Percentiles rank a stretch among this genome's conserved stretches.
These are phyloP conservation scores for Todus mexicanus DNA, from an alignment of 2,797 vertebrate genomes.

Conservation along the genomic window DNA sequence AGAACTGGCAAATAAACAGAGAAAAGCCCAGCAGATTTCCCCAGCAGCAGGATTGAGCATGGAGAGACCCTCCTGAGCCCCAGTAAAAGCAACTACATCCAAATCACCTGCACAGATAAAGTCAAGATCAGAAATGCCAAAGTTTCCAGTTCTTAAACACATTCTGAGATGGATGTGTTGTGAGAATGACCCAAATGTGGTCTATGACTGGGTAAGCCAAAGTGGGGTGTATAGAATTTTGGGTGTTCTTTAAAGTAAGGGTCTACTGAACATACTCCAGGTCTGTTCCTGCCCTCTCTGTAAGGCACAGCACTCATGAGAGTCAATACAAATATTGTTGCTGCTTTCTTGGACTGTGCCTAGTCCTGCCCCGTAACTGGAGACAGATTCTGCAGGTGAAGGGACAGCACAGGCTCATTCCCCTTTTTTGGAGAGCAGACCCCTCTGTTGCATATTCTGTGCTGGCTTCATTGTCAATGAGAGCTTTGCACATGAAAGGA, in stretches of 20 bases:
- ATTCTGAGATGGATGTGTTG: neutral
- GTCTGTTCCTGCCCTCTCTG: neutral
- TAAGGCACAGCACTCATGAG: neutral
- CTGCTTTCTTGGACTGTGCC: neutral
- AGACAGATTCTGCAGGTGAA: neutral
- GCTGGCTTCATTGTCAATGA: neutral
- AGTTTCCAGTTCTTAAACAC: neutral
- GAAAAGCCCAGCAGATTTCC: slow-evolving; percentile 38
- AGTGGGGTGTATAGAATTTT: neutral
- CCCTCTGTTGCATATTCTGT: neutral
- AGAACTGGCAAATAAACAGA: slow-evolving; percentile 45
- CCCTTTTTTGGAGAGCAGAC: neutral
- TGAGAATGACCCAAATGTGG: neutral
- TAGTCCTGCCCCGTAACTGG: neutral
- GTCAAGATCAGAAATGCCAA: slow-evolving; percentile 53
- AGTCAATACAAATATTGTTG: neutral
- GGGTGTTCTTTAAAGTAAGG: neutral
- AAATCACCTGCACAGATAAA: neutral
- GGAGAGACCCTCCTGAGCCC: neutral
- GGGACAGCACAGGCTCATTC: neutral
- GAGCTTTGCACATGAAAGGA: slow-evolving; percentile 34
- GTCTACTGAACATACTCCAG: neutral
- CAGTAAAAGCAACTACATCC: neutral
- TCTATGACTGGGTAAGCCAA: neutral
- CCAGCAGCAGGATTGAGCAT: neutral